Base-by-base conservation (phyloP, 2,797 vertebrate species). In the Acanthiza pusilla region DNA sequence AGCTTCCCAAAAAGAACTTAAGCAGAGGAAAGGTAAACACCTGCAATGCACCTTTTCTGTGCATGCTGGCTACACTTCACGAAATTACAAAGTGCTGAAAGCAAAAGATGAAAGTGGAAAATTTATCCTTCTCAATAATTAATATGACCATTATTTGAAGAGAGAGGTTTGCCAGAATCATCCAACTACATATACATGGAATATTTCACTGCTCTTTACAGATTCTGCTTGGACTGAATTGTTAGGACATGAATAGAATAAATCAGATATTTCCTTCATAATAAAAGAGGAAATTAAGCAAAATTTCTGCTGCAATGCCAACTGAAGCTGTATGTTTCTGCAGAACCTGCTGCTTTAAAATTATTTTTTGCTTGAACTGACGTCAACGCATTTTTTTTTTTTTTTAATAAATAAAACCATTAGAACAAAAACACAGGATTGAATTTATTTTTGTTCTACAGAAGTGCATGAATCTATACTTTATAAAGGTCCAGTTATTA, bases 61-160 rank as follows among this genome's bases (percentile, higher is more conserved):
- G 30, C 30, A 9, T 23, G 9, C 5, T 45, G 8, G 11, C 13
- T 58, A 30, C 16, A 25, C 1, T 7, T n/a, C 4, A 13, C 1
- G 4, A 72, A 89, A 89, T 58, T 73, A 68, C 16, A 43, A 66
- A 85, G 8, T 87, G 38, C 20, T 51, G 30, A 93, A 85, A 91
- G 42, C 5, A 34, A 75, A 83, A 74, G 8, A 58, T 60, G 16
- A 43, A 86, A 86, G 12, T 47, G 9, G 27, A 40, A 78, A 51
- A 10, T 79, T 82, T 91, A 60, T 85, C 22, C 45, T 84, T 91
- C 62, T 89, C 55, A 73, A 19, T 82, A 82, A 79, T 91, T 75
- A 82, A 73, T 54, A 54, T 36, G 30, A 54, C 4, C 19, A 43
- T 66, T 76, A 66, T 68, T 34, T 79, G 54, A 88, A 75, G 42